Base-by-base conservation (phyloP, 2,888 invertebrate species). In the Tetheella fluctuosa region DNA sequence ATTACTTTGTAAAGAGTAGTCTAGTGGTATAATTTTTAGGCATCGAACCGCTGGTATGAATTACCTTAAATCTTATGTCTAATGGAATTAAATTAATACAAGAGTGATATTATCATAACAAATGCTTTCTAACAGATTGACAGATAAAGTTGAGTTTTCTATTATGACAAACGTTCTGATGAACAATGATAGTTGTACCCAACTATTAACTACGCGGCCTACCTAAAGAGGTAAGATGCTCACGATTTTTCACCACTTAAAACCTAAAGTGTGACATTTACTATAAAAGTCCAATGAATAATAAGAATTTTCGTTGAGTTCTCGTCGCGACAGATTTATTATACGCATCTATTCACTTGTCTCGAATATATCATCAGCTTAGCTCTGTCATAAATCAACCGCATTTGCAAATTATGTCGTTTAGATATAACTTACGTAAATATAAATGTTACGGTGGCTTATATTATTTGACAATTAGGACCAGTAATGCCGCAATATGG, bases 281-380 rank as follows among this genome's bases (percentile, higher is more conserved):
- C 34, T 34, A 13, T 34, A 34, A 34, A 34, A 34, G 7, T 48
- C n/a, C n/a, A 15, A 2, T 39, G 20, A 48, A 48, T 48, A 48
- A 48, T 48, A 48, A 48, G 15, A n/a, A 6, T 48, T 48, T 48
- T 8, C 48, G 13, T 34, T 13, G 48, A 48, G 17, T 17, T n/a
- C 42, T 34, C 55, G 55, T 34, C 34, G 54, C 55, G 34, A 37
- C 55, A 55, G 55, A 55, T 55, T 55, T 55, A 55, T 55, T 30
- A 34, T 34, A 23, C 30, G 48, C 55, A 55, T 59, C 52, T 52
- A 59, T 59, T 59, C 23, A 20, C 54, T 34, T 48, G 59, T 55
- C 34, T 34, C 55, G 42, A 54, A 59, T 59, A 59, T 55, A 59
- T 59, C 55, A 59, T 34, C 48, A 25, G 59, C 48, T 59, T 55